A percentile compares a stretch with the other conserved stretches of the same genome.
These are phyloP conservation scores for Origma solitaria DNA, from an alignment of 2,113 vertebrate genomes.

Conservation along the genomic window DNA sequence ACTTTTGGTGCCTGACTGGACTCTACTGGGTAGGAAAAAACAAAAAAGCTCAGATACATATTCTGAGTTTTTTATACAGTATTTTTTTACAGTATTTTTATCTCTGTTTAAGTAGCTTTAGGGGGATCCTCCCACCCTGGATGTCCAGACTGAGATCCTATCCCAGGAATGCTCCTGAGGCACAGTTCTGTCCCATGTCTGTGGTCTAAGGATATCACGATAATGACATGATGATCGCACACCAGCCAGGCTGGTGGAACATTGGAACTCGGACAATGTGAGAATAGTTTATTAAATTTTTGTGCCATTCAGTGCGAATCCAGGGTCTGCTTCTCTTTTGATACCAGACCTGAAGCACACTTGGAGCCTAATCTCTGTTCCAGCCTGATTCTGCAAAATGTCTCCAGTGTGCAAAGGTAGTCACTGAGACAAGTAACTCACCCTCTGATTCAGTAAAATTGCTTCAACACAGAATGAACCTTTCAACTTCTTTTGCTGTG, in stretches of 20 bases:
- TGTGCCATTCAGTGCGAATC: neutral
- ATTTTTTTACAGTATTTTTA: neutral
- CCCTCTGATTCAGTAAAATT: neutral
- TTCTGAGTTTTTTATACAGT: neutral
- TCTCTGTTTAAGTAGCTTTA: neutral
- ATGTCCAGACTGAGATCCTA: neutral
- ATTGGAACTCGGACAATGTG: neutral
- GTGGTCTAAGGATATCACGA: fast-evolving
- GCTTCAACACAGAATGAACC: neutral
- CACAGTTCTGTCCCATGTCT: neutral
- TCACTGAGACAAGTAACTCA: neutral
- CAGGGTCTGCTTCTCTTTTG: neutral
- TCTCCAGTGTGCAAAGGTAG: neutral
- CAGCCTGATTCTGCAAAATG: neutral
- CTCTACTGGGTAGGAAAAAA: neutral
- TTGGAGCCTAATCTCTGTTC: neutral
- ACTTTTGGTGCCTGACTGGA: neutral
- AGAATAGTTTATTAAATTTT: neutral
- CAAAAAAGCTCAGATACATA: neutral
- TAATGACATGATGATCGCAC: neutral
- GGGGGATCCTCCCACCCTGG: neutral
- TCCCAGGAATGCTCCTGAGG: neutral
- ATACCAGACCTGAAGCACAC: neutral
- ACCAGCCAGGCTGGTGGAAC: neutral
- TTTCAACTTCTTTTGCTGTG: neutral